These are phyloP conservation scores for Saccostrea glomerata DNA, from an alignment of 1,140 invertebrate genomes.

Conservation along the genomic window DNA sequence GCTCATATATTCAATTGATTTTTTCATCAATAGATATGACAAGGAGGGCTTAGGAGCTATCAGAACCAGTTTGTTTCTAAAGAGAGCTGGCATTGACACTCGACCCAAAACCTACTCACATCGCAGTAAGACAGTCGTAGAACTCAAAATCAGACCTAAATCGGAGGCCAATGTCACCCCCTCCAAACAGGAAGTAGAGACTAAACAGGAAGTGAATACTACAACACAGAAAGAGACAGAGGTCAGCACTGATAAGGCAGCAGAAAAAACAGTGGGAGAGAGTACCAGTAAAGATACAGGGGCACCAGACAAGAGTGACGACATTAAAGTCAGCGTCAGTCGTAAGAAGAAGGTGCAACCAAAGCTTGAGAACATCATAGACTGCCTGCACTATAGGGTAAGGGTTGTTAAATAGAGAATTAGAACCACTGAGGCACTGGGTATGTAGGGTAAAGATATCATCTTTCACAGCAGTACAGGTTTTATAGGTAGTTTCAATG, in stretches of 20 bases:
- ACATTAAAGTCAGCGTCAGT: constrained; percentile 6
- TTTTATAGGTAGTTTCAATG: too few relatives aligned
- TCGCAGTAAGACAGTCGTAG: constrained; percentile 15
- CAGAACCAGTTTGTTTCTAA: constrained; percentile 58
- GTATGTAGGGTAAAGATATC: too few relatives aligned
- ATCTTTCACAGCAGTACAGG: too few relatives aligned
- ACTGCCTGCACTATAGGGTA: constrained; percentile 70
- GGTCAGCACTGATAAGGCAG: constrained; percentile 10
- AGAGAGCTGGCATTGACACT: constrained; percentile 62
- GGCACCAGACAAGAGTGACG: constrained; percentile 27
- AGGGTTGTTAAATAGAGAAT: neutral
- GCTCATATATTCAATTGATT: too few relatives aligned
- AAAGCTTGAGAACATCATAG: constrained; percentile 69
- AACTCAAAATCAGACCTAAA: constrained; percentile 52
- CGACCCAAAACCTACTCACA: constrained; percentile 52
- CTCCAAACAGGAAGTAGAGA: neutral
- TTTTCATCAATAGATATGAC: constrained; percentile 60
- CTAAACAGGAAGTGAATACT: constrained; percentile 41
- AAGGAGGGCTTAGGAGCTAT: constrained; percentile 66
- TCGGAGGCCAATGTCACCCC: constrained; percentile 26
- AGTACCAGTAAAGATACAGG: constrained; percentile 11
- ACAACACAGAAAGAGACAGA: constrained; percentile 43
- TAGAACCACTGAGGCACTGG: too few relatives aligned
- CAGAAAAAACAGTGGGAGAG: neutral
- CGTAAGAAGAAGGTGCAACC: constrained; percentile 45